A percentile compares a stretch with the other conserved stretches of the same genome.
Evolutionary conservation across 2,113 vertebrate genomes (phyloP).

Genomic region (Antennarius striatus): DNA sequence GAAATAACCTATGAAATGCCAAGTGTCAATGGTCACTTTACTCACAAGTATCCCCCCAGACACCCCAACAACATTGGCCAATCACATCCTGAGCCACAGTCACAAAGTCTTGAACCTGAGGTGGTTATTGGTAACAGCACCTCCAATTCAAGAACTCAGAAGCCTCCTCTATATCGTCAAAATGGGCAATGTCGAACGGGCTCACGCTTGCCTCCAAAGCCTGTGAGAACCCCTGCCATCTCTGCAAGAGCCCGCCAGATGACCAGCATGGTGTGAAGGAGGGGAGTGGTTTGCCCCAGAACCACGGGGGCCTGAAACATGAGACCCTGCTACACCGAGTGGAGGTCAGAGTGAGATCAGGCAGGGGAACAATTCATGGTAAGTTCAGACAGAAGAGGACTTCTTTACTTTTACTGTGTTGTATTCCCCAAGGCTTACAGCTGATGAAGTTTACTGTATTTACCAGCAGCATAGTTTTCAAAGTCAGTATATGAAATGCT

Average conservation of each 20-base stretch:
- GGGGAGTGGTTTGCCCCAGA: constrained; percentile 54
- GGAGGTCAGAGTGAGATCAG: constrained; percentile 59
- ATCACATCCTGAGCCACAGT: constrained; percentile 32
- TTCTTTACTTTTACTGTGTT: constrained; percentile 38
- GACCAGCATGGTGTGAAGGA: constrained; percentile 75
- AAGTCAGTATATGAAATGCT: constrained; percentile 66
- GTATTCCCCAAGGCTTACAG: constrained; percentile 43
- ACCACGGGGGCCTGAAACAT: constrained; percentile 63
- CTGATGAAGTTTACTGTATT: constrained; percentile 64
- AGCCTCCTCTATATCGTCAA: constrained; percentile 76
- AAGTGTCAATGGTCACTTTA: constrained; percentile 62
- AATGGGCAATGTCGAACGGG: constrained; percentile 71
- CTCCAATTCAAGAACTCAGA: constrained; percentile 63
- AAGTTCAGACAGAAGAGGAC: constrained; percentile 37
- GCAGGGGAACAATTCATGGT: constrained; percentile 67
- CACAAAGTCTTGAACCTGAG: constrained; percentile 48
- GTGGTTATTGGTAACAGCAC: constrained; percentile 57
- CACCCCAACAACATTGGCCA: constrained; percentile 39
- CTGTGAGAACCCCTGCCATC: constrained; percentile 56
- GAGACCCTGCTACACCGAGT: constrained; percentile 65
- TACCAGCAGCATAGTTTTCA: constrained; percentile 63
- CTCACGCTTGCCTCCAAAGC: constrained; percentile 31
- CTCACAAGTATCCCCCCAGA: constrained; percentile 43
- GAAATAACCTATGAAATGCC: constrained; percentile 32
- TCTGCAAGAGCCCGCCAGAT: constrained; percentile 65